These are phyloP conservation scores for Petrocephalus sullivani DNA, from an alignment of 2,797 vertebrate species.

Conservation along the genomic window DNA sequence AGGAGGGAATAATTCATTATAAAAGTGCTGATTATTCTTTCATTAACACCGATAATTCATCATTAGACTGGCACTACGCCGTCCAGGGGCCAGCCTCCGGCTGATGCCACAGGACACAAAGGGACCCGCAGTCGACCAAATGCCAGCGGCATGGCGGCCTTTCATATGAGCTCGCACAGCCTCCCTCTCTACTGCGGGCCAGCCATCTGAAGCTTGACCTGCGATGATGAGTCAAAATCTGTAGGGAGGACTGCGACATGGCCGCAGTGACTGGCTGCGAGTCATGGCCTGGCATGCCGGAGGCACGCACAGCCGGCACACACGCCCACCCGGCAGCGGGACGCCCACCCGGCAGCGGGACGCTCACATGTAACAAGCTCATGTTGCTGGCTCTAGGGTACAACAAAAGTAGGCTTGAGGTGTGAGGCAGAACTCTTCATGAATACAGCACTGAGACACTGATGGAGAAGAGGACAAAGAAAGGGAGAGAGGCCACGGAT, in stretches of 20 bases:
- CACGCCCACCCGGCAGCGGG: background rate
- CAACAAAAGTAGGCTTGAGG: background rate
- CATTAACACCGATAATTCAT: slow-evolving; percentile 24
- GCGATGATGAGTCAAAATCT: background rate
- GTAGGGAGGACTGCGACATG: background rate
- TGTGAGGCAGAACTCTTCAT: background rate
- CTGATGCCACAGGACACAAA: background rate
- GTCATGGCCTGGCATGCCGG: background rate
- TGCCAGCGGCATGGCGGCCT: background rate
- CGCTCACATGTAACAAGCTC: background rate
- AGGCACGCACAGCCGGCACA: background rate
- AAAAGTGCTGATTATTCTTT: slow-evolving; percentile 29
- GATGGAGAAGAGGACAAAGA: background rate
- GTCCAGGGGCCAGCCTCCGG: background rate
- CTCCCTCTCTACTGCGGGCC: background rate
- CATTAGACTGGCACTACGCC: slow-evolving; percentile 6
- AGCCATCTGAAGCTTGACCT: background rate
- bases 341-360: background rate
- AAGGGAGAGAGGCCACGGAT: background rate
- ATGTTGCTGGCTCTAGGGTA: background rate
- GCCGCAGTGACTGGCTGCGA: background rate
- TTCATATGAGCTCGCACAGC: background rate
- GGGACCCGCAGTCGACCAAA: background rate
- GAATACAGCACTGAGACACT: background rate
- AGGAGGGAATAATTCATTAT: slow-evolving; percentile 21